These are phyloP conservation scores for Scophthalmus maximus DNA, from an alignment of 2,113 vertebrate genomes.

Conservation along the genomic window DNA sequence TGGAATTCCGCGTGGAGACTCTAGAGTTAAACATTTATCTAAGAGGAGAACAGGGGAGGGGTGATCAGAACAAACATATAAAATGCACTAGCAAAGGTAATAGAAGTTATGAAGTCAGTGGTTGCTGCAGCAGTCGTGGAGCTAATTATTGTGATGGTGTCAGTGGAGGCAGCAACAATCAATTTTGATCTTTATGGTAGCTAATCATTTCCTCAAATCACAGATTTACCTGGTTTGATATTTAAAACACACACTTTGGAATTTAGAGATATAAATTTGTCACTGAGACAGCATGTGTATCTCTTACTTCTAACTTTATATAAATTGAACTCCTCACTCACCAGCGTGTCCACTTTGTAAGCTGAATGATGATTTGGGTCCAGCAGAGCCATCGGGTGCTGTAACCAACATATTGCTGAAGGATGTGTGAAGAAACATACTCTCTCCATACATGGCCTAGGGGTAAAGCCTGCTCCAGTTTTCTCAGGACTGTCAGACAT, in stretches of 20 bases:
- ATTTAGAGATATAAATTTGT: too few relatives aligned
- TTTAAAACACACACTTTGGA: too few relatives aligned
- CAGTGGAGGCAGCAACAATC: neutral
- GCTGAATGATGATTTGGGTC: neutral
- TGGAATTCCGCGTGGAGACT: neutral
- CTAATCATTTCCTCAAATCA: too few relatives aligned
- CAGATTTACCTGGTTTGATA: too few relatives aligned
- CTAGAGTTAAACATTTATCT: neutral
- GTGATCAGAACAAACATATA: neutral
- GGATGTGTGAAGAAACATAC: constrained; percentile 32
- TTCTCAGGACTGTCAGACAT: too few relatives aligned
- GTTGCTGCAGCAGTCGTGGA: neutral
- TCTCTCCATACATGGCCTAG: neutral
- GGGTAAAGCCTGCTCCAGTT: too few relatives aligned
- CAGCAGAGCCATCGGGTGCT: constrained; percentile 12
- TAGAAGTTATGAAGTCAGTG: neutral
- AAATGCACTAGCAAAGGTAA: neutral
- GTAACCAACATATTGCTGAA: constrained; percentile 23
- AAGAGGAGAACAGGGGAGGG: neutral
- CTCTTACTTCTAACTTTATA: too few relatives aligned
- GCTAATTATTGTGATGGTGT: neutral
- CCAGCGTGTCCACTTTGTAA: neutral
- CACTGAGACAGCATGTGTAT: too few relatives aligned
- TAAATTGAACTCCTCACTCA: too few relatives aligned
- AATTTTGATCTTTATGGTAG: neutral